Evolutionary conservation across 2,797 vertebrate species (phyloP), one percentile per base, ranked within the genome.

Genomic region (Pogonophryne albipinna): DNA sequence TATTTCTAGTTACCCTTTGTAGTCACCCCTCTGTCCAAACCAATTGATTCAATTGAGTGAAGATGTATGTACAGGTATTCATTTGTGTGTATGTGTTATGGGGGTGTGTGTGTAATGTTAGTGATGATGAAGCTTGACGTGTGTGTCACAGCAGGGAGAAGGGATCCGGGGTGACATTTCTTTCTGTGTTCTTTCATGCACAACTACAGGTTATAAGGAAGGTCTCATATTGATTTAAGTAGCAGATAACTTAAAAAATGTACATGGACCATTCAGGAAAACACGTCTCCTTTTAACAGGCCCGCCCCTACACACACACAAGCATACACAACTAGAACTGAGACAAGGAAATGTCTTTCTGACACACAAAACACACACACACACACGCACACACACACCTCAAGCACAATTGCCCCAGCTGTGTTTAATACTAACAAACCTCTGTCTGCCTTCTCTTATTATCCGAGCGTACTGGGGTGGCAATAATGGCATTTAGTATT

Each of bases 401-500:
- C 46, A n/a, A 59, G 53, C 58, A 12, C 66, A 69, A 78, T 56
- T 65, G 57, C n/a, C 71, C 50, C 61, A 71, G 69, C 76, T 65
- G 75, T 82, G 71, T 71, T 68, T 56, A 57, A 49, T 53, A 53
- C 74, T 73, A 78, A 87, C 71, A 72, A 86, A 75, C 81, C 64
- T 52, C 75, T 57, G 72, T 73, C 61, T 66, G 67, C 60, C 75
- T 71, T 60, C 77, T 79, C 85, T 75, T 89, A 81, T 93, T 92
- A 90, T 91, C 72, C 76, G 49, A 80, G 85, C 59, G 89, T 83
- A 92, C 79, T 92, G 87, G 72, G 60, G 78, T 88, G 90, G 91
- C 86, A 85, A 66, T 90, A 93, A 94, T 89, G 71, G 51, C 80
- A 90, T 92, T 93, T 92, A 91, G 77, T 85, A 71, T 83, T 81